Conservation (phyloP, 2,888 invertebrate genomes). For the Hirudinaria manillensis region DNA sequence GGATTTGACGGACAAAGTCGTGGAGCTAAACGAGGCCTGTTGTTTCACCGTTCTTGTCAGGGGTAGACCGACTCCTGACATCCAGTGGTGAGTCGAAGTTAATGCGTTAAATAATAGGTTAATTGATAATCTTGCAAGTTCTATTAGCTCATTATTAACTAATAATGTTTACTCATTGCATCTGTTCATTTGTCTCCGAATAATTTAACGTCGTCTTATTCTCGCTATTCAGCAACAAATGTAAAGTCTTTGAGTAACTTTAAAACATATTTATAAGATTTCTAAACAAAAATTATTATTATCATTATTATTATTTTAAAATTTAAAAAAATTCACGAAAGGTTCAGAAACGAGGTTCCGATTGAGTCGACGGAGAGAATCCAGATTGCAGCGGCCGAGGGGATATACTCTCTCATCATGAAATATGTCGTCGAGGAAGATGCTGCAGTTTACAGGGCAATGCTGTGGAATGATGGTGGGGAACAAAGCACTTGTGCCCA, state of each 20-base stretch:
- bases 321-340: not conserved
- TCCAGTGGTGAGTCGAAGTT: not conserved
- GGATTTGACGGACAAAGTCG: not conserved
- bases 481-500: not conserved
- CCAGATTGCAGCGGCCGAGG: not conserved
- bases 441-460: not conserved
- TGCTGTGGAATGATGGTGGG: not conserved
- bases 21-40: not conserved
- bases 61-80: not conserved
- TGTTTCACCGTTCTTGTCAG: not conserved
- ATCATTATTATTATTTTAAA: too few species aligned
- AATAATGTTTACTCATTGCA: too few species aligned
- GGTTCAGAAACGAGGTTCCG: constrained; percentile 9
- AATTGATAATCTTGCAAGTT: too few species aligned
- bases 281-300: too few species aligned
- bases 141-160: too few species aligned
- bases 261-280: too few species aligned
- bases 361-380: constrained; percentile 1
- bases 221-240: too few species aligned
- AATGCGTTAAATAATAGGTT: not conserved
- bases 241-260: too few species aligned
- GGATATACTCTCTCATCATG: not conserved
- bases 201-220: too few species aligned
- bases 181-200: too few species aligned
- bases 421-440: not conserved